Base-by-base conservation (phyloP, 2,113 vertebrate genomes). In the Pedetes capensis region DNA sequence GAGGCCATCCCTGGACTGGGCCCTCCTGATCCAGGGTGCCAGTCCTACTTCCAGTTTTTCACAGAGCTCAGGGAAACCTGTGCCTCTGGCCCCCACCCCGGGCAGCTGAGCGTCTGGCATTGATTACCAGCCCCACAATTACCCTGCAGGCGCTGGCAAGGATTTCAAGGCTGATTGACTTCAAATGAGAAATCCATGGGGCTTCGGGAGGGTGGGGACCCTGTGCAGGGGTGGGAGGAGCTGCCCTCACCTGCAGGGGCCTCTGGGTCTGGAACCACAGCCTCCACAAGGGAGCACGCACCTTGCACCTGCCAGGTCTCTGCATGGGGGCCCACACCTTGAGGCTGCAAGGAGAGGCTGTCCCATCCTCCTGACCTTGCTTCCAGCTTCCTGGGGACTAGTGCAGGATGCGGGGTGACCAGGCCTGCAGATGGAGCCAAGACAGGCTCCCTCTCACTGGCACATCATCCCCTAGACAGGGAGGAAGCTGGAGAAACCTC, bases 181-280 rank as follows among this genome's bases (percentile, higher is more conserved):
- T 96, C 97, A 98, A 98, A 98, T 98, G 97, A 98, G 97, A 98
- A 98, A 98, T 98, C 98, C 93, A 96, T 98, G 96, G 97, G 93
- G 88, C 97, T 97, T 96, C 94, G 11, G 76, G 95, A 95, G 79
- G 95, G 86, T 13, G 47, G 61, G 89, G 25, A 76, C 66, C 12
- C 25, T 84, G 59, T 75, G 84, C 76, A 55, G 51, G n/a, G 63
- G 23, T 17, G 20, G 16, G 49, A n/a, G n/a, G 32, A 71, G 20
- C 42, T 18, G 0, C 44, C 63, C 78, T 91, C 76, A 47, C 71
- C 84, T 81, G 72, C 53, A 20, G 5, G n/a, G 69, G 6, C 55
- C 81, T 78, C 80, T n/a, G 64, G n/a, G 59, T 88, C 66, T 79
- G 69, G 37, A 74, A 16, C 32, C n/a, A 39, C 63, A 68, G 49